Evolutionary conservation across 2,888 invertebrate genomes (phyloP), one percentile per base, ranked within the genome.

Genomic region (Clepsis dumicolana): DNA sequence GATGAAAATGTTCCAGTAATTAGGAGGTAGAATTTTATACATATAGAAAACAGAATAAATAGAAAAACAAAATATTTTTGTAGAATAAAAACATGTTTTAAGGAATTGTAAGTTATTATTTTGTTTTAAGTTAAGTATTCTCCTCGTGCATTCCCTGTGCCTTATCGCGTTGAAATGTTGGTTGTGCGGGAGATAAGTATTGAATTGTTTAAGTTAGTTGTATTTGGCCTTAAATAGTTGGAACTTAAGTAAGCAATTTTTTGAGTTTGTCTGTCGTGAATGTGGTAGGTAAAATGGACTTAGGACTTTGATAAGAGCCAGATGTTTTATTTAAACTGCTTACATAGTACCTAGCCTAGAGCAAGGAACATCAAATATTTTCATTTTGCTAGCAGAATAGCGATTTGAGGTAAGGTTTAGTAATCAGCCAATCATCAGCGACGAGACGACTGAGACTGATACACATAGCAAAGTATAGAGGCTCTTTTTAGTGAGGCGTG

Each of bases 81-180:
- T 38, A 38, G 38, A n/a, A 38, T 38, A 44, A 16, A 16, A 44
- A 44, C 5, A 44, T 44, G 16, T 8, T 44, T 18, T 44, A 18
- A 7, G 41, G 41, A 16, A 8, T 0, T 18, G 16, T 44, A 44
- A n/a, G 41, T 44, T 18, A 44, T 44, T 44, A 44, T 8, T 56
- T 24, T 35, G 2, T 57, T 24, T 67, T 50, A 38, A 12, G 24
- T 53, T 59, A 61, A 61, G 32, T 57, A 64, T 84, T 82, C 82
- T 85, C 75, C 82, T 85, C 75, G 86, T 87, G 93, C 93, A 93
- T 93, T 93, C 93, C 88, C 80, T 80, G 92, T 93, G 93, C 93
- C 93, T 93, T 92, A 89, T 80, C 78, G 75, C 24, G 56, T 56
- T 59, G 60, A 16, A 25, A 25, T 65, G 25, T 41, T 57, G 38